Base-by-base conservation (phyloP, 2,113 vertebrate genomes). In the Melanotaenia duboulayi region DNA sequence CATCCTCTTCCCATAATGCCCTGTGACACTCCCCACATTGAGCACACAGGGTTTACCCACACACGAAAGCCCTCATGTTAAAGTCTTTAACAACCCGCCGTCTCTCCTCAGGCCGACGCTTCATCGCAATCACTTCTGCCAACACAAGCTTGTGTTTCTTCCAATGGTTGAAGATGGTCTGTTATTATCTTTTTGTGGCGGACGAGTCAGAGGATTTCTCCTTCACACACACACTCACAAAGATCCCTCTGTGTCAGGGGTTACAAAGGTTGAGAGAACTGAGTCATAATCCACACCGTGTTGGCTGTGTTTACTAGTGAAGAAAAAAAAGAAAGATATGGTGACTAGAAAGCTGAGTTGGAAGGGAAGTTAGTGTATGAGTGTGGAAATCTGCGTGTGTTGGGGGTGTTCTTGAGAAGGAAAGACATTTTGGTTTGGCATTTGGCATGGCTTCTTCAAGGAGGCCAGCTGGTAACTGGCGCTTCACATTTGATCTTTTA, bases 161-260 rank as follows among this genome's bases (percentile, higher is more conserved):
- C 77, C 79, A 74, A 69, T 14, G 49, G 58, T 63, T 57, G 71
- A 61, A 49, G 80, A 90, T 20, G 86, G 80, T 58, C 91, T 90
- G 86, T 91, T 82, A 91, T 87, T 92, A 86, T 89, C 78, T 56
- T 52, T 81, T 72, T 14, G 40, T 71, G 44, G 44, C 60, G 77
- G 77, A 82, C n/a, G 65, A 78, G 74, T 75, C 69, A 42, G 23
- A 70, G 66, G 17, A 22, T 56, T 44, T 63, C 60, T 79, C 65
- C 22, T 65, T 74, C 63, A 48, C 56, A 67, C 57, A 58, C 66
- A 70, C 65, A 66, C 56, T 57, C 66, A 83, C 86, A 74, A 56
- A 82, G 76, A 80, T 69, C 39, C 37, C 50, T 76, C 83, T 86
- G 78, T 86, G 67, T 85, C 22, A 1, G 25, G 51, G 82, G 78